Conservation (phyloP, 2,888 invertebrate genomes). For the Blera fallax region DNA sequence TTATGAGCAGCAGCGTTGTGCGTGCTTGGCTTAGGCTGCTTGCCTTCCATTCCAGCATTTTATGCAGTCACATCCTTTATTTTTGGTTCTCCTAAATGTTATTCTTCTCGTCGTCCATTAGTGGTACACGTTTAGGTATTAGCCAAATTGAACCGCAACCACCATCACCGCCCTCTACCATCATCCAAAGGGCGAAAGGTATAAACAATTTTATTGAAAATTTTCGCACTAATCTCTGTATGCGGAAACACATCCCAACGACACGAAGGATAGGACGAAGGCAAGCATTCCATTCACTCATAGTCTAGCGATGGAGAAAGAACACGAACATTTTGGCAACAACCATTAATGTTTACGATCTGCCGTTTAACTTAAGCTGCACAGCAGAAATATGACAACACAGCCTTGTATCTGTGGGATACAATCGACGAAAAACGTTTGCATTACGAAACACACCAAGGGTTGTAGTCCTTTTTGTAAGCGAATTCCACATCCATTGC, state of each 20-base stretch:
- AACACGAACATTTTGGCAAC: slow-evolving; percentile 63
- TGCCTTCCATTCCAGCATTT: not conserved
- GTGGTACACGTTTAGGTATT: slow-evolving; percentile 66
- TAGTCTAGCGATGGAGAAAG: not conserved
- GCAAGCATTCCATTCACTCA: not conserved
- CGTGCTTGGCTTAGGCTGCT: slow-evolving; percentile 65
- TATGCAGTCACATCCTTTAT: slow-evolving; percentile 42
- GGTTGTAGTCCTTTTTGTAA: slow-evolving; percentile 53
- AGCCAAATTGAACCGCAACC: slow-evolving; percentile 67
- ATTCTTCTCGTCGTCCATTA: slow-evolving; percentile 57
- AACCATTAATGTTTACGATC: slow-evolving; percentile 72
- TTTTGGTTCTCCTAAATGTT: slow-evolving; percentile 31
- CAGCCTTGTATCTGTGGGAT: slow-evolving; percentile 40
- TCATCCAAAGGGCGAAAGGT: slow-evolving; percentile 28
- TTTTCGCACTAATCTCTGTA: slow-evolving; percentile 72
- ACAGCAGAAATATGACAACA: slow-evolving; percentile 69
- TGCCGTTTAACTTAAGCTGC: slow-evolving; percentile 72
- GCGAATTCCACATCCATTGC: slow-evolving; percentile 35
- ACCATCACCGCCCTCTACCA: not conserved
- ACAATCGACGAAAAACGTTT: not conserved
- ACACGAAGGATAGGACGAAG: not conserved
- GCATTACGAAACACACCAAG: not conserved
- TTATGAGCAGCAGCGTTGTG: slow-evolving; percentile 65
- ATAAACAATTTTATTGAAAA: slow-evolving; percentile 73
- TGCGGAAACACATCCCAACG: slow-evolving; percentile 39